A percentile compares a stretch with the other conserved stretches of the same genome.
Conservation (phyloP, 1,140 invertebrate genomes). For the Drosophila albomicans region DNA sequence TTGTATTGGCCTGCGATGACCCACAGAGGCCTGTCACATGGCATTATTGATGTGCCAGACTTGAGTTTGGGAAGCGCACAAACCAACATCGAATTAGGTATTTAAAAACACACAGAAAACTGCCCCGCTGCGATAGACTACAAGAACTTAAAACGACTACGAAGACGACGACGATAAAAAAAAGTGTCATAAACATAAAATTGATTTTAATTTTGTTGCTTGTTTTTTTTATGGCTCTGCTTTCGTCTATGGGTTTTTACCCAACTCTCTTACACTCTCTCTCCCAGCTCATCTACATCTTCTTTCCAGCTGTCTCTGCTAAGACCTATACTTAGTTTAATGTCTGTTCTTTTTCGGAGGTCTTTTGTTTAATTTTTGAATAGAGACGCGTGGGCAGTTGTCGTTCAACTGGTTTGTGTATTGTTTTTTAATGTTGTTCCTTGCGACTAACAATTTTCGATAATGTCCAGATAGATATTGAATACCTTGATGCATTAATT, state of each 20-base stretch:
- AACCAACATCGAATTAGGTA: slow-evolving; percentile 10
- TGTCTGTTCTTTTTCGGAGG: slow-evolving; percentile 22
- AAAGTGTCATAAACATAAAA: slow-evolving; percentile 78
- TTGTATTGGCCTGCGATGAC: slow-evolving; percentile 19
- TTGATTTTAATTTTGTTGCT: slow-evolving; percentile 65
- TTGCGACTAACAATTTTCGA: not conserved
- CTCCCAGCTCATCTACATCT: not conserved
- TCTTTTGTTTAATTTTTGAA: slow-evolving; percentile 53
- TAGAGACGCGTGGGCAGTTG: slow-evolving; percentile 55
- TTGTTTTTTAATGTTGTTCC: slow-evolving; percentile 59
- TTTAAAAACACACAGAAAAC: slow-evolving; percentile 15
- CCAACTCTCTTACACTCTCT: slow-evolving; percentile 42
- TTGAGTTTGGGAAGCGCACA: slow-evolving; percentile 1
- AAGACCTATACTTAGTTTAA: slow-evolving; percentile 38
- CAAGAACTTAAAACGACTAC: slow-evolving; percentile 30
- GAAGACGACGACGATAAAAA: slow-evolving; percentile 29
- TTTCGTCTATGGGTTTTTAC: slow-evolving; percentile 40
- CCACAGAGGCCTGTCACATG: slow-evolving; percentile 18
- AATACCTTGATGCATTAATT: slow-evolving; percentile 67
- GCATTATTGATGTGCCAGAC: not conserved
- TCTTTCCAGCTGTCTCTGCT: not conserved
- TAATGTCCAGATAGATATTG: slow-evolving; percentile 16
- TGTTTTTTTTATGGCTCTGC: slow-evolving; percentile 16
- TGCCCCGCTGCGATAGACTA: slow-evolving; percentile 51
- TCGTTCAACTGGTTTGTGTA: slow-evolving; percentile 39